A percentile compares a stretch with the other conserved stretches of the same genome.
phyloP scores from a whole-genome alignment of 53 echinoderm and acorn worm species.

The Paracentrotus lividus region DNA sequence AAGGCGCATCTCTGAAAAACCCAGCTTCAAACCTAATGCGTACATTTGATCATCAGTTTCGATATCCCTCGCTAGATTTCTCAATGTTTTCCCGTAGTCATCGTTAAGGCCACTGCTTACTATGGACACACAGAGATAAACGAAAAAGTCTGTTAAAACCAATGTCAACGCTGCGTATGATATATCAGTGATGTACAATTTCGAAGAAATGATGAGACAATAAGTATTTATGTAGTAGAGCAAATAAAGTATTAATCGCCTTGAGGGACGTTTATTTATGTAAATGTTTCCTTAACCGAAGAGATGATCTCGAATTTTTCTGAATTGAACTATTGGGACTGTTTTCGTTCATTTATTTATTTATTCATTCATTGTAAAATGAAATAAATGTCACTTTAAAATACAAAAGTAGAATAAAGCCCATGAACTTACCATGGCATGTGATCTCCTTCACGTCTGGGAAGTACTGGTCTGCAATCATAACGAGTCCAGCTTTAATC shows the following conservation, averaged over 20 bases:
- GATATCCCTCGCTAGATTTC: constrained; percentile 24
- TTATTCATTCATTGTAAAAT: no score
- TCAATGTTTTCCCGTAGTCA: constrained; percentile 3
- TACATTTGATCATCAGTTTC: constrained; percentile 29
- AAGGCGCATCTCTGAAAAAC: background rate
- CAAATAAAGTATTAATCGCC: no score
- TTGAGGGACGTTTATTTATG: no score
- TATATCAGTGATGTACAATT: no score
- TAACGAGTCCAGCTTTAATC: background rate
- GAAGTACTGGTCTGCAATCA: constrained; percentile 50
- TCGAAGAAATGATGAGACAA: no score
- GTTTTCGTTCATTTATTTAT: no score
- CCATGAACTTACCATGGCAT: background rate
- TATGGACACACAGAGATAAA: background rate
- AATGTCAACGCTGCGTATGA: no score
- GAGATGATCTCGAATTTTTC: no score
- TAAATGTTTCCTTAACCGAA: no score
- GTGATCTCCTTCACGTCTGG: constrained; percentile 6
- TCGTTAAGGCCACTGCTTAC: background rate
- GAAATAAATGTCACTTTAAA: no score
- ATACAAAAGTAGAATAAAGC: background rate
- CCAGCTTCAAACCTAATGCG: background rate
- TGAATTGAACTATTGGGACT: no score
- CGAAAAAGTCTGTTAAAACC: background rate
- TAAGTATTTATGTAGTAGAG: no score